Evolutionary conservation across 2,113 vertebrate species (phyloP), one percentile per base, ranked within the genome.

Genomic region (Microtus pennsylvanicus): DNA sequence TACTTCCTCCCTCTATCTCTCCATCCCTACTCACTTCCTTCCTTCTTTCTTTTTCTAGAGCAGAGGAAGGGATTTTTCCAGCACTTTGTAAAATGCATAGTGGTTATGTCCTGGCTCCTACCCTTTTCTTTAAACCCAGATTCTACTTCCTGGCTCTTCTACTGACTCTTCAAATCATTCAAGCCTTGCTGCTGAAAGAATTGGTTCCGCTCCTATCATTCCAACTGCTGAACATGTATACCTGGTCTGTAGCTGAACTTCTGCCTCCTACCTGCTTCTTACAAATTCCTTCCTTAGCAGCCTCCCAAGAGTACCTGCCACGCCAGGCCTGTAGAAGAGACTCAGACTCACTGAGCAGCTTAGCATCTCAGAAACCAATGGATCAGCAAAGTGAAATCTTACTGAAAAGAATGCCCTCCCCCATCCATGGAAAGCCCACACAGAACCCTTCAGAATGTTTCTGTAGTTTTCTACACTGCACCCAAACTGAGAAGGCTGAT

Each of bases 91-190:
- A 38, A 88, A 80, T 45, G 26, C 3, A 76, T 28, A 80, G 30
- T 65, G 8, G 2, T n/a, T 30, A 13, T 55, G 47, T 83, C 12
- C 11, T 2, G 2, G 6, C 4, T 55, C 33, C 26, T 65, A 9
- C 42, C 1, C 0, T 22, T 38, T 45, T 24, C 0, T 50, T 26
- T 24, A 3, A n/a, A 5, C 9, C 17, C 11, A 7, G 13, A 6
- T 35, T 35, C 30, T 83, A 35, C 26, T 74, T 67, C 24, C 19
- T 7, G 61, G 30, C 19, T n/a, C 8, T 22, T 8, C 50, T 7
- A 17, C 63, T 38, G 26, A 45, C 78, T 19, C 4, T 81, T 21
- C 8, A 42, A 33, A 47, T 33, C 58, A 83, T 10, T 0, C 14
- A 3, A 3, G 13, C 10, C 24, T 14, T 35, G 33, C 58, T 4